Evolutionary conservation across 2,797 vertebrate genomes (phyloP), one percentile per base, ranked within the genome.

Genomic region (Melanotaenia parkinsoni): DNA sequence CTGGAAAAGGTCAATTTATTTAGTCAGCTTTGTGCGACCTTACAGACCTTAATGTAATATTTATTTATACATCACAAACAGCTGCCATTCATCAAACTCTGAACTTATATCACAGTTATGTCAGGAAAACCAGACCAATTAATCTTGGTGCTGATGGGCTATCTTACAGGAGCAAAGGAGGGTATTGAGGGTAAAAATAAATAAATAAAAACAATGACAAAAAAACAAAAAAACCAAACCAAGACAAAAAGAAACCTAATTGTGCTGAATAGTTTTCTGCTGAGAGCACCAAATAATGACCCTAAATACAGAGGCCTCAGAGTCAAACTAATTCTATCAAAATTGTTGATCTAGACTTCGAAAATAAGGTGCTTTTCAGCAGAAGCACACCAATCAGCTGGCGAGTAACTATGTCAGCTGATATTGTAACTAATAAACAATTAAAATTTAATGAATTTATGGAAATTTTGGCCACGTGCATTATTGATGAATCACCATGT

Each of bases 281-380:
- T 1, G 2, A 53, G 2, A 58, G 63, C 67, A 47, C 78, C 58
- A 53, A 40, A 71, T 74, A 5, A 50, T 59, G 56, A 53, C 62
- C 32, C 56, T 81, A 16, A 50, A 60, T 61, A 67, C 32, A 68
- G 63, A 38, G 18, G 0, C 30, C 30, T 61, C 5, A 53, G 28
- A 4, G 50, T 63, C 54, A 64, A 40, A 53, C 47, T 24, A 47
- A 45, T 14, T 8, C 0, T 3, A 58, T 12, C 32, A 14, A 1
- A 28, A 18, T 4, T 9, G 4, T 47, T 40, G 5, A 16, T 53
- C 51, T n/a, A 11, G 35, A 61, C 22, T 59, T 26, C 56, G 5
- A 1, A 73, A 75, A 87, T 62, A 67, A 67, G 28, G 47, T 76
- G 72, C 57, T 65, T 71, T 83, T 70, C n/a, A 5, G 8, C 9